These are phyloP conservation scores for Columba janthina DNA, from an alignment of 2,113 vertebrate species.

Conservation along the genomic window DNA sequence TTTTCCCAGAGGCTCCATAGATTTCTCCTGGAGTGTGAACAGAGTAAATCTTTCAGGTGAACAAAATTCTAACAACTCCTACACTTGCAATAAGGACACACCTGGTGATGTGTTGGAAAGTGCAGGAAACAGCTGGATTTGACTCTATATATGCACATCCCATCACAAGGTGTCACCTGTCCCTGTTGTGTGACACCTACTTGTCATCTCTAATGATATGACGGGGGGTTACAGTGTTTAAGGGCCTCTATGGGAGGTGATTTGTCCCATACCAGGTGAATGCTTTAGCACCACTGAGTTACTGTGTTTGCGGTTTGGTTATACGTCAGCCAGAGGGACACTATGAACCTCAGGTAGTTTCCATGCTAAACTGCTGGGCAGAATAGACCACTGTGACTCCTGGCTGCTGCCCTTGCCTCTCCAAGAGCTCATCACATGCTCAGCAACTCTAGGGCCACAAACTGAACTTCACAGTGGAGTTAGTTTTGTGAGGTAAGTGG, in stretches of 20 bases:
- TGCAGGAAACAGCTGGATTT: neutral
- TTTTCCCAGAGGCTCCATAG: neutral
- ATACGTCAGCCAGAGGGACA: neutral
- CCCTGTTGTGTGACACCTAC: neutral
- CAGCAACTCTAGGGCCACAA: neutral
- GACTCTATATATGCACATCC: neutral
- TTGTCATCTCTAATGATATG: neutral
- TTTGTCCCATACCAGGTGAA: neutral
- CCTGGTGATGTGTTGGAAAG: neutral
- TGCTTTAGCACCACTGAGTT: neutral
- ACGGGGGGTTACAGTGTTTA: neutral
- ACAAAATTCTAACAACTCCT: neutral
- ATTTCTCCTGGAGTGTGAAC: neutral
- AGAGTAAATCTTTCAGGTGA: neutral
- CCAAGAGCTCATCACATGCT: neutral
- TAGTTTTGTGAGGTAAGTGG: neutral
- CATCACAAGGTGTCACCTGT: fast-evolving
- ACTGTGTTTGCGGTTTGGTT: neutral
- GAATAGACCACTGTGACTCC: neutral
- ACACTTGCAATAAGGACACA: neutral
- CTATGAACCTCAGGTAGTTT: neutral
- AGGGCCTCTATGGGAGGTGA: neutral
- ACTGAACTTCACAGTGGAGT: neutral
- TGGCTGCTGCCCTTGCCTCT: neutral
- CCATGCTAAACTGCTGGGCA: neutral